Conservation (phyloP, 1,140 invertebrate genomes). For the Hycleus cichorii region DNA sequence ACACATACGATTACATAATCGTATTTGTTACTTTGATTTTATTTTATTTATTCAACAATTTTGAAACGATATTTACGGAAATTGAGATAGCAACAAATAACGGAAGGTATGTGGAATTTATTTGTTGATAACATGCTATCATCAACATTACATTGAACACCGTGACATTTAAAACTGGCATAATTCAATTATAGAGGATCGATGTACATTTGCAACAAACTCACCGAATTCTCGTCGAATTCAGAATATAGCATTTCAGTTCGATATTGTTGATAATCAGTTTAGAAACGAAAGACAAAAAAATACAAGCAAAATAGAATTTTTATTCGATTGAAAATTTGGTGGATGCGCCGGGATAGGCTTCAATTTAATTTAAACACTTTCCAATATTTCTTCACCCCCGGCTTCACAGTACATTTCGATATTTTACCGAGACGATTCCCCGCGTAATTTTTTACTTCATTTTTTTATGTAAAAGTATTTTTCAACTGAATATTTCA, state of each 20-base stretch:
- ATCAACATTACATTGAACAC: constrained; percentile 2
- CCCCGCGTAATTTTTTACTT: no score
- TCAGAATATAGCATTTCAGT: background rate
- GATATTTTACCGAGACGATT: no score
- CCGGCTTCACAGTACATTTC: no score
- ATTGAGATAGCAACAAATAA: no score
- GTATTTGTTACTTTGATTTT: no score
- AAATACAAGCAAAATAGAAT: constrained; percentile 4
- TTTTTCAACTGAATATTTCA: constrained; percentile 3
- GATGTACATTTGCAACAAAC: background rate
- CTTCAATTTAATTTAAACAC: background rate
- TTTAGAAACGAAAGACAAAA: constrained; percentile 2
- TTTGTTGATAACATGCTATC: constrained; percentile 1
- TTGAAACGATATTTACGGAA: no score
- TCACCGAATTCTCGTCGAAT: background rate
- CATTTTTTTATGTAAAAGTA: background rate
- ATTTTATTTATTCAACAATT: no score
- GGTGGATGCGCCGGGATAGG: background rate
- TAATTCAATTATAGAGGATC: background rate
- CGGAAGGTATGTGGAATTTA: constrained; percentile 7
- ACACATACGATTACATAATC: no score
- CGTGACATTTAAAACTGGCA: background rate
- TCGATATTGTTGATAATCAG: constrained; percentile 1
- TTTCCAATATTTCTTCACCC: no score
- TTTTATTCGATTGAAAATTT: background rate